Conservation (phyloP, 35 echinoderm and acorn worm genomes). For the Chiridota heheva region DNA sequence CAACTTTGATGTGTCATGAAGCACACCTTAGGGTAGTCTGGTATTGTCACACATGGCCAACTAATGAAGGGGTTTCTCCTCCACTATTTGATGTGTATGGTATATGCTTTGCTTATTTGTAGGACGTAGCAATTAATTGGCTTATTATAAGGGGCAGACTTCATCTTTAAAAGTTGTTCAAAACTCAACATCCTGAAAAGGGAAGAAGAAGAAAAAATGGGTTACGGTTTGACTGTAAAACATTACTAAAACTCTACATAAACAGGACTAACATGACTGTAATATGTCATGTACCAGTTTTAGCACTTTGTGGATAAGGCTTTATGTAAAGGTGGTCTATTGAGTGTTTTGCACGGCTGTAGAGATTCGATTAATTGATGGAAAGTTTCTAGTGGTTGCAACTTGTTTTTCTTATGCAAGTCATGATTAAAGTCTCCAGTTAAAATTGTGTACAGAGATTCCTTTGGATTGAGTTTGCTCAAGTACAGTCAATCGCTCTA, state of each 20-base stretch:
- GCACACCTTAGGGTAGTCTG: background rate
- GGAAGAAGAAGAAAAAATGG: background rate
- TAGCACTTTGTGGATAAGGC: slow-evolving; percentile 1
- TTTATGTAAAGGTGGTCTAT: slow-evolving; percentile 12
- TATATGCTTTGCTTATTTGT: background rate
- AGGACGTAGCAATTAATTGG: slow-evolving; percentile 4
- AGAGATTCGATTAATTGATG: background rate
- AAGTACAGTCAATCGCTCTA: slow-evolving; percentile 12
- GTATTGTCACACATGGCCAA: slow-evolving; percentile 14
- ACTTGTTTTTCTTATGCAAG: background rate
- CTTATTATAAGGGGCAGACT: background rate
- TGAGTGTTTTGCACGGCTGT: slow-evolving; percentile 8
- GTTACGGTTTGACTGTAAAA: background rate
- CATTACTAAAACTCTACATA: background rate
- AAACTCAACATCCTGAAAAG: slow-evolving; percentile 15
- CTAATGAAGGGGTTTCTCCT: slow-evolving; percentile 5
- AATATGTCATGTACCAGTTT: slow-evolving; percentile 15
- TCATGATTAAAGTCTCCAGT: slow-evolving; percentile 30
- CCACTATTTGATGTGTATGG: background rate
- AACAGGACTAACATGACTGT: background rate
- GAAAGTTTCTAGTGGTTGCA: background rate
- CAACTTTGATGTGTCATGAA: background rate
- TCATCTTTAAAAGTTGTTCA: background rate
- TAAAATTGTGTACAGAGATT: slow-evolving; percentile 7
- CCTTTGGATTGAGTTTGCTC: background rate